Conservation (phyloP, 2,113 vertebrate genomes). For the Athene noctua region DNA sequence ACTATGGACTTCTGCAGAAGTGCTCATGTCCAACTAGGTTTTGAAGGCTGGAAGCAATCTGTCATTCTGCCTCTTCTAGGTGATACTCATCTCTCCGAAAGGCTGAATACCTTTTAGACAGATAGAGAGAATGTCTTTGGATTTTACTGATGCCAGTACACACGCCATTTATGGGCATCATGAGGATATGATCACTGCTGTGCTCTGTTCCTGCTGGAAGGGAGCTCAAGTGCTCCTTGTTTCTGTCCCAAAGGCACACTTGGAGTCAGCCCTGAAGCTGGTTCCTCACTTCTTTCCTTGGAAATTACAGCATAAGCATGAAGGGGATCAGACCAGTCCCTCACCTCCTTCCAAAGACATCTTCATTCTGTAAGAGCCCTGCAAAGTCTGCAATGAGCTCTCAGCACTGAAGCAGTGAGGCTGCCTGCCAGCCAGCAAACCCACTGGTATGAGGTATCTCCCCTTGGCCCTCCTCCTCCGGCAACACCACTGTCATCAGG, state of each 20-base stretch:
- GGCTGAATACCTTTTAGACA: not conserved
- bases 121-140: not conserved
- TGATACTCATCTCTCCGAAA: not conserved
- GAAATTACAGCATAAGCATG: not conserved
- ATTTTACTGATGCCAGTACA: not conserved
- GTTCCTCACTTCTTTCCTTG: not conserved
- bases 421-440: not conserved
- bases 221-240: not conserved
- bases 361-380: not conserved
- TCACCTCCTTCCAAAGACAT: not conserved
- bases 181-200: not conserved
- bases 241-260: not conserved
- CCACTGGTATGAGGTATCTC: not conserved
- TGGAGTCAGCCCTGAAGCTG: not conserved
- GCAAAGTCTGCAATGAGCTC: not conserved
- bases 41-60: not conserved
- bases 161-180: not conserved
- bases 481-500: not conserved
- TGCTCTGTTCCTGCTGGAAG: not conserved
- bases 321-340: not conserved
- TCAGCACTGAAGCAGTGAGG: not conserved
- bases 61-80: not conserved
- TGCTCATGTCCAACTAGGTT: not conserved
- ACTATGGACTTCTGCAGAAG: not conserved
- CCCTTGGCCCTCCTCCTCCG: not conserved